Conservation (phyloP, 1,140 invertebrate species). For the Brachystomella parvula region DNA sequence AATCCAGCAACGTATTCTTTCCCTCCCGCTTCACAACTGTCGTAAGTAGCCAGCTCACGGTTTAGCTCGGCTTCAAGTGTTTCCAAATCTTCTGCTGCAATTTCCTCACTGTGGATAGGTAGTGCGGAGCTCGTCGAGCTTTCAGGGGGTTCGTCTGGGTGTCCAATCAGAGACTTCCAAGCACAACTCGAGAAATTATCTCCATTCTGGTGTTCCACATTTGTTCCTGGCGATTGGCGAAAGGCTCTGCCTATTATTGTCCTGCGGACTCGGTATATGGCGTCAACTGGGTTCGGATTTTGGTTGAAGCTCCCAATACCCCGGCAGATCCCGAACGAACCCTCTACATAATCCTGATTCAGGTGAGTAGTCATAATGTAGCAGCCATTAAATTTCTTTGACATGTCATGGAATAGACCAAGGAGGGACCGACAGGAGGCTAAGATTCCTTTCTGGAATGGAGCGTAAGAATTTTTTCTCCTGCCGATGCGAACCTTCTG, state of each 20-base stretch:
- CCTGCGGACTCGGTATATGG: not conserved
- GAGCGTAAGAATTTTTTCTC: not conserved
- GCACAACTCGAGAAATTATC: not conserved
- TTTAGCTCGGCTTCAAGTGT: not conserved
- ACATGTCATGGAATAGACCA: not conserved
- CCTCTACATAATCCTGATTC: conserved; percentile 13
- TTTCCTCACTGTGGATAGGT: not conserved
- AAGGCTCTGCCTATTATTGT: not conserved
- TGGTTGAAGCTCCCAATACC: conserved; percentile 3
- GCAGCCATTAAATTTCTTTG: not conserved
- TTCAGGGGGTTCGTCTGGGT: not conserved
- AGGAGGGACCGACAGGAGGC: not conserved
- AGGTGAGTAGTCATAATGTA: conserved; percentile 1
- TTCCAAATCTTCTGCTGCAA: not conserved
- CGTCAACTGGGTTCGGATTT: not conserved
- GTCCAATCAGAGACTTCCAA: not conserved
- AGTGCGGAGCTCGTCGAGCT: not conserved
- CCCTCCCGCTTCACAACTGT: conserved; percentile 2
- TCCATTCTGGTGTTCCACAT: not conserved
- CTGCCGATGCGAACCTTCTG: not conserved
- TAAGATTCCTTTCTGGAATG: conserved; percentile 12
- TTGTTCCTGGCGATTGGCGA: not conserved
- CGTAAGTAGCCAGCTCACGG: not conserved
- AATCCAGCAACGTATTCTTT: conserved; percentile 13
- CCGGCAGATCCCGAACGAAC: not conserved